Evolutionary conservation across 2,888 invertebrate genomes (phyloP).

Genomic region (Sympetrum striolatum): DNA sequence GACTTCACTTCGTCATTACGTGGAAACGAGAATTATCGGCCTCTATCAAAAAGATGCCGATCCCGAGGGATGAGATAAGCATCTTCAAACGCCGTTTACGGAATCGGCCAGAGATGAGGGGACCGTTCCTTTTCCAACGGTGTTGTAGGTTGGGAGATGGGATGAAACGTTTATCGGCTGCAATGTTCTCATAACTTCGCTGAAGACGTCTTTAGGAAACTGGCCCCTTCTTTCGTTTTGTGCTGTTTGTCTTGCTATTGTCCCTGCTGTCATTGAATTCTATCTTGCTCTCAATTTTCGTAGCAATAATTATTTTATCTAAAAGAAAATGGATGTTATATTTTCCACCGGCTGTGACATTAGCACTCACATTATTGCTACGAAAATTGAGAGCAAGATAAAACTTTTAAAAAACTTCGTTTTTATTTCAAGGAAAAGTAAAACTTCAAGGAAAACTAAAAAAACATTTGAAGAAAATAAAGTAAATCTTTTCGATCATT

Average conservation of each 20-base stretch:
- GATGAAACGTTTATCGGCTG: background rate
- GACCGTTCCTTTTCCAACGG: too few species aligned
- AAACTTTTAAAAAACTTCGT: too few species aligned
- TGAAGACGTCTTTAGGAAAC: background rate
- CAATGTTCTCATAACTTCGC: background rate
- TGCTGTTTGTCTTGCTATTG: background rate
- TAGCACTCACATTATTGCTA: too few species aligned
- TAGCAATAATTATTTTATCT: too few species aligned
- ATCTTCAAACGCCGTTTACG: background rate
- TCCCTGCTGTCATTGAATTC: background rate
- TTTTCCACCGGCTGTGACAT: too few species aligned
- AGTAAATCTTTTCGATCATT: too few species aligned
- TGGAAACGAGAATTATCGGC: background rate
- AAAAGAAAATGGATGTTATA: too few species aligned
- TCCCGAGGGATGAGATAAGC: background rate
- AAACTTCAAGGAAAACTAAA: too few species aligned
- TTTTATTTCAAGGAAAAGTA: too few species aligned
- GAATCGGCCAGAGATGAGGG: background rate
- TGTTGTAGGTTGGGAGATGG: background rate
- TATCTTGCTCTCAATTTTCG: background rate
- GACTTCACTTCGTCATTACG: background rate
- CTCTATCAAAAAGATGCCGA: background rate
- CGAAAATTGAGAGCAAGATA: background rate
- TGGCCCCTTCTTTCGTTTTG: background rate
- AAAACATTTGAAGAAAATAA: too few species aligned